Evolutionary conservation across 2,113 vertebrate species (phyloP), one percentile per base, ranked within the genome.

Genomic region (Dicrurus megarhynchus): DNA sequence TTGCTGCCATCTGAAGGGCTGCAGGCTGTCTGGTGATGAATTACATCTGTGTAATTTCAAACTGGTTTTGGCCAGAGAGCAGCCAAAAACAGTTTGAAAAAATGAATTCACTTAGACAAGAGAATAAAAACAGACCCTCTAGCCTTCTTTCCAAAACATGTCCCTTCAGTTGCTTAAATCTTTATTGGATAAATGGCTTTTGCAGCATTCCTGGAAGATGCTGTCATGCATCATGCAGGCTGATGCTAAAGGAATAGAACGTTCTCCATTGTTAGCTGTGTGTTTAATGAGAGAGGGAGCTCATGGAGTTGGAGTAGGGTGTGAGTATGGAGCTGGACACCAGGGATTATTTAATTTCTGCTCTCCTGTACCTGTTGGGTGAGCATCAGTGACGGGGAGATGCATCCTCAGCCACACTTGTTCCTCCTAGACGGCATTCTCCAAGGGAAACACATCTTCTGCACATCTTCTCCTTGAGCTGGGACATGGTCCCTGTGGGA

Each of bases 101-200:
- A 77, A 91, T 46, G 27, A 90, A 63, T 81, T 94, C 15, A 3
- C 80, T 96, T 65, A 64, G 90, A 87, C 39, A 65, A 65, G 63
- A 85, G 60, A 63, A 90, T 77, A 21, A 83, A 70, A 94, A 10
- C 78, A 90, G 59, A 39, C 16, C 37, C 42, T 92, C 30, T 11
- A 55, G 88, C 59, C 33, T 80, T 83, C 87, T 64, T 80, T 94
- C 78, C 70, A 85, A 87, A 94, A 55, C 35, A 28, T 13, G 15
- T 65, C 71, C 55, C 71, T 90, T 76, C 67, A 35, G 46, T 7
- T 93, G 78, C 47, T 42, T 83, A 32, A 74, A 73, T 70, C 39
- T 76, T 90, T 32, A 73, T 7, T 76, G 68, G 70, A 74, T 77
- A 86, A 96, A 78, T 81, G 79, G 28, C 33, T 86, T 93, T 93